phyloP scores from a whole-genome alignment of 1,140 invertebrate genomes.

The Epicauta chinensis region DNA sequence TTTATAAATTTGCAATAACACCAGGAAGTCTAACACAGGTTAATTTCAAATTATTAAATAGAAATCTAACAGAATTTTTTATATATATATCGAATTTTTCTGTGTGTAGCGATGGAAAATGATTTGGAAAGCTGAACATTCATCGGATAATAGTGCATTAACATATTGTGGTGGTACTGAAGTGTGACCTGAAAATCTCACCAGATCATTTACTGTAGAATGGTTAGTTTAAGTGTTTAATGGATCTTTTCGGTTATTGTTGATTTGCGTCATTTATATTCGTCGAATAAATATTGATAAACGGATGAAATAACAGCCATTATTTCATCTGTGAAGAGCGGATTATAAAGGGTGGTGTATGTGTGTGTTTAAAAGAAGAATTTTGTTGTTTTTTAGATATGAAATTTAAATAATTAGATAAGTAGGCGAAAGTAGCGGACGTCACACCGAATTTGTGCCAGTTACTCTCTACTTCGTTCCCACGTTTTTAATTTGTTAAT shows the following conservation, averaged over 20 bases:
- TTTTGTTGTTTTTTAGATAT: neutral
- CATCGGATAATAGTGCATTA: conserved; percentile 36
- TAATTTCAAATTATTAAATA: conserved; percentile 32
- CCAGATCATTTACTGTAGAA: conserved; percentile 37
- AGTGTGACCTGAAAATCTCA: conserved; percentile 42
- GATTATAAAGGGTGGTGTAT: conserved; percentile 11
- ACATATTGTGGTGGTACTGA: conserved; percentile 41
- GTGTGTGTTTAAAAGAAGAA: neutral
- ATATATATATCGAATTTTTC: conserved; percentile 3
- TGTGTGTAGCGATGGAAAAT: conserved; percentile 38
- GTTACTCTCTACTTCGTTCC: no score
- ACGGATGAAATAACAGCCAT: conserved; percentile 21
- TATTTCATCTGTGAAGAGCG: conserved; percentile 10
- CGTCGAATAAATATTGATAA: conserved; percentile 1
- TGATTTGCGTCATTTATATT: no score
- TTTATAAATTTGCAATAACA: conserved; percentile 73
- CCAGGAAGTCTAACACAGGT: conserved; percentile 66
- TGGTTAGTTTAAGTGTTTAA: conserved; percentile 40
- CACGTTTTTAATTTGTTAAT: no score
- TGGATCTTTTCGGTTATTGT: no score
- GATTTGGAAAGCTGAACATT: conserved; percentile 41
- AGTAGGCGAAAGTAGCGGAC: no score
- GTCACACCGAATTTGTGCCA: no score
- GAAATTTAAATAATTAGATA: neutral
- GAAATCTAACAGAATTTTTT: neutral